phyloP scores from a whole-genome alignment of 1,140 invertebrate species.

The Carcinoscorpius rotundicauda region DNA sequence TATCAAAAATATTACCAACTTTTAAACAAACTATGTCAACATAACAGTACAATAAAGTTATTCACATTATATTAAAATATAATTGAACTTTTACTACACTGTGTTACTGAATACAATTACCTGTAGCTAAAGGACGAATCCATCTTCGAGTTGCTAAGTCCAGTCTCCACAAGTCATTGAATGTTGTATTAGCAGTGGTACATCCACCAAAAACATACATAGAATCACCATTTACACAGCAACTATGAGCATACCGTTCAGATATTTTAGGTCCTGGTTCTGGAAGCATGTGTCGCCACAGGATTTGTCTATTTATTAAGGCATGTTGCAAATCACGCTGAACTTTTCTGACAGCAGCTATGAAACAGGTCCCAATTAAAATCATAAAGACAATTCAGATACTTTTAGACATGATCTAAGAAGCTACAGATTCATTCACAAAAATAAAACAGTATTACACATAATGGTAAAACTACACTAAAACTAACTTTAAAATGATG shows the following conservation, averaged over 20 bases:
- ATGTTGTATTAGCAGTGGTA: conserved; percentile 79
- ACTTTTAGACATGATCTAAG: not conserved
- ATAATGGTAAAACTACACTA: not conserved
- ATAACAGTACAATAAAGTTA: not conserved
- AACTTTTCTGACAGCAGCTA: conserved; percentile 58
- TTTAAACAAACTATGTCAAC: too few species aligned
- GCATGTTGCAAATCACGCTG: conserved; percentile 52
- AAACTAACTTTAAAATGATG: not conserved
- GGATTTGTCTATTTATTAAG: conserved; percentile 50
- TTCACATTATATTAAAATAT: not conserved
- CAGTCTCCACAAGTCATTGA: conserved; percentile 92
- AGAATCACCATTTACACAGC: conserved; percentile 50
- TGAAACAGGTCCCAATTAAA: conserved; percentile 25
- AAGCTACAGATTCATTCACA: not conserved
- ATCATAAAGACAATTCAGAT: not conserved
- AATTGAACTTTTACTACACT: conserved; percentile 3
- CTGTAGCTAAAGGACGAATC: conserved; percentile 39
- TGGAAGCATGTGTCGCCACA: conserved; percentile 48
- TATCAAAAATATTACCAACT: too few species aligned
- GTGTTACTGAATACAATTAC: conserved; percentile 21
- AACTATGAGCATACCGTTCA: conserved; percentile 82
- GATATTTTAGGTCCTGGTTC: conserved; percentile 55
- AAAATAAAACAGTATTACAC: not conserved
- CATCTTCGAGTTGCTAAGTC: conserved; percentile 73
- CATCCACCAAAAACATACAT: conserved; percentile 96